Base-by-base conservation (phyloP, 2,113 vertebrate species). In the Poeciliopsis retropinna region DNA sequence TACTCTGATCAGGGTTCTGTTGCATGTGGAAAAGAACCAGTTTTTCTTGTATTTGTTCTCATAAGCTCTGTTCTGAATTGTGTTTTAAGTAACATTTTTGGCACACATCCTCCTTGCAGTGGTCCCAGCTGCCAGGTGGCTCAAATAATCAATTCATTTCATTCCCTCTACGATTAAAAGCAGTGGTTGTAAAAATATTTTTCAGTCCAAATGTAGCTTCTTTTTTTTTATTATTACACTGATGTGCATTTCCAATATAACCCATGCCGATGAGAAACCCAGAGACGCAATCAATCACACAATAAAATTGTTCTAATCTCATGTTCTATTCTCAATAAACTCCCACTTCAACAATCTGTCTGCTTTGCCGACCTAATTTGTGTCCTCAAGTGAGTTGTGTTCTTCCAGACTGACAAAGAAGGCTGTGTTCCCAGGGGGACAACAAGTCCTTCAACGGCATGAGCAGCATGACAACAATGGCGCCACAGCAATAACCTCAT, bases 381-480 rank as follows among this genome's bases (percentile, higher is more conserved):
- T 68, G 41, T 82, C 60, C 72, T 83, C 5, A 9, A 72, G 70
- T 31, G 67, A 60, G 67, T 76, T 65, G 61, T 32, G 27, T 22
- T 60, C 70, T 68, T 83, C 65, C 71, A 65, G 39, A 64, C 66
- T 64, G 73, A 83, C 73, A 85, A 85, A 82, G 76, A 67, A 72
- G 73, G 64, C 68, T 67, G 32, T 87, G 84, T 83, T 83, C 74
- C 76, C 63, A 32, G 31, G 62, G 79, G 76, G 74, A 86, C 75
- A 81, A 75, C 31, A 69, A 82, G 83, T 80, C 60, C 25, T 37
- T 81, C 64, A 65, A 25, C 81, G 80, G 79, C 76, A 89, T 87
- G 80, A 82, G 27, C 72, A 78, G 67, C 71, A 88, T 62, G 75
- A 73, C 83, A 86, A 87, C 73, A 88, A 79, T 73, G 71, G 73